Conservation (phyloP, 2,113 vertebrate genomes). For the Prunella himalayana region DNA sequence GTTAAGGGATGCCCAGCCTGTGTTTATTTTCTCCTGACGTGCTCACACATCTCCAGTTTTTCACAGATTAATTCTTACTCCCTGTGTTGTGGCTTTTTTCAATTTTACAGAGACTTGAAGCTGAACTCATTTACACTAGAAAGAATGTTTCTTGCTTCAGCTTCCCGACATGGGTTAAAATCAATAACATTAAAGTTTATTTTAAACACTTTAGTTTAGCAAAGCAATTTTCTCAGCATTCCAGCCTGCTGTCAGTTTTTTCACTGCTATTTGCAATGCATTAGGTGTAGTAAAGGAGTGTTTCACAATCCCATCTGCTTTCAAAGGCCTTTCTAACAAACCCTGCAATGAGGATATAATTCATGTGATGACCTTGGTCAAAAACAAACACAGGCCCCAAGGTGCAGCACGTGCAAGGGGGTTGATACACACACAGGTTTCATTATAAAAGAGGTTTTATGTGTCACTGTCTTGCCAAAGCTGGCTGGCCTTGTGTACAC, state of each 20-base stretch:
- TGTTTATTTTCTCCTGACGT: background rate
- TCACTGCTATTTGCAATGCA: conserved; percentile 38
- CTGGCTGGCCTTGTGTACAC: background rate
- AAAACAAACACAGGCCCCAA: conserved; percentile 48
- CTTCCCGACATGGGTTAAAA: background rate
- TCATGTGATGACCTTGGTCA: conserved; percentile 50
- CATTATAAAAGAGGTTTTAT: background rate
- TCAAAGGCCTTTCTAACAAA: conserved; percentile 26
- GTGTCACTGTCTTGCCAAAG: background rate
- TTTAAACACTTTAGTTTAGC: conserved; percentile 59
- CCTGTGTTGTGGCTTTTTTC: background rate
- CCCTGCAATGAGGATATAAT: conserved; percentile 32
- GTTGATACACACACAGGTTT: conserved; percentile 14
- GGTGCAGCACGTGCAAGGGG: conserved; percentile 39
- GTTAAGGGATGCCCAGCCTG: background rate
- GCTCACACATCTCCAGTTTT: background rate
- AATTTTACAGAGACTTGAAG: background rate
- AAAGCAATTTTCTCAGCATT: conserved; percentile 45
- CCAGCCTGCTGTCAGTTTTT: conserved; percentile 42
- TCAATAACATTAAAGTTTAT: conserved; percentile 29
- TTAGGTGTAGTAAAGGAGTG: conserved; percentile 35
- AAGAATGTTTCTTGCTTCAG: conserved; percentile 22
- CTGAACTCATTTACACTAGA: background rate
- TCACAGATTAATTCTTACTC: background rate
- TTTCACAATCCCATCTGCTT: conserved; percentile 48